Evolutionary conservation across 2,113 vertebrate genomes (phyloP).

Genomic region (Boulengerochromis microlepis): DNA sequence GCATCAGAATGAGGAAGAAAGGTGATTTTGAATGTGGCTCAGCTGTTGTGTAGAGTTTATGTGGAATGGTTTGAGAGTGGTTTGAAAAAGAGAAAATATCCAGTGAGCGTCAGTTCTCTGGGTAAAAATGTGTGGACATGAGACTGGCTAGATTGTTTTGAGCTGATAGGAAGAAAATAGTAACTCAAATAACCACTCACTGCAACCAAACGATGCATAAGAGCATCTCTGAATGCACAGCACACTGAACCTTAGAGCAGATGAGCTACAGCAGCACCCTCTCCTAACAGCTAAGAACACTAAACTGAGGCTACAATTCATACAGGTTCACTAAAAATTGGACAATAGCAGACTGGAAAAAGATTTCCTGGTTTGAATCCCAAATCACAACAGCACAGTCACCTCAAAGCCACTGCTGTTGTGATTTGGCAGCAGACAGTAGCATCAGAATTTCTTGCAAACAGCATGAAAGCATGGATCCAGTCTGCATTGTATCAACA

Average conservation of each 20-base stretch:
- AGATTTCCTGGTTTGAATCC: background rate
- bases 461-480: background rate
- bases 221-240: background rate
- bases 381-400: background rate
- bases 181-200: background rate
- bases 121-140: background rate
- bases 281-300: background rate
- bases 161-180: background rate
- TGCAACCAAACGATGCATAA: background rate
- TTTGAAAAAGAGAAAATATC: background rate
- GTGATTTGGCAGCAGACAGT: background rate
- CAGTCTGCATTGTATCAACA: background rate
- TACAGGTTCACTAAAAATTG: background rate
- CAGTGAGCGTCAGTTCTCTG: background rate
- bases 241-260: background rate
- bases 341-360: background rate
- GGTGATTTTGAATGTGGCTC: background rate
- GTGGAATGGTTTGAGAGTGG: background rate
- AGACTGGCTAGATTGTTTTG: background rate
- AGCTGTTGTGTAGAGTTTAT: background rate
- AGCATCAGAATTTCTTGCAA: background rate
- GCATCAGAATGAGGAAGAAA: background rate
- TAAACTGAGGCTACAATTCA: background rate
- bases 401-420: background rate
- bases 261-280: background rate